Evolutionary conservation across 2,888 invertebrate species (phyloP).

Genomic region (Andrena praecox): DNA sequence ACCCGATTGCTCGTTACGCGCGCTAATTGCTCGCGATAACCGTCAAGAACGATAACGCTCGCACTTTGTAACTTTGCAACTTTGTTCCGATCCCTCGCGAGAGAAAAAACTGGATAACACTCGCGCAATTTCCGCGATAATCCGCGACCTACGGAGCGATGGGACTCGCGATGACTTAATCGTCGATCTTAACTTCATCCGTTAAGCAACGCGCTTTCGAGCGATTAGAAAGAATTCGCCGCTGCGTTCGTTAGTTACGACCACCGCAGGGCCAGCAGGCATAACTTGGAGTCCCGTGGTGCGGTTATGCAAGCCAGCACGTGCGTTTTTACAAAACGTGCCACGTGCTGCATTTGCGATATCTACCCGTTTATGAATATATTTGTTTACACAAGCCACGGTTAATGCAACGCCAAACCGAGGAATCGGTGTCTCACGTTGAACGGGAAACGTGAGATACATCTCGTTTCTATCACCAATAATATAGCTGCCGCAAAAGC

Average conservation of each 20-base stretch:
- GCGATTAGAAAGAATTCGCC: conserved; percentile 18
- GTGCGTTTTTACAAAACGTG: conserved; percentile 62
- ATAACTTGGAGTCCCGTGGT: conserved; percentile 39
- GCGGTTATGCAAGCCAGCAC: conserved; percentile 70
- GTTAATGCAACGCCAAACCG: conserved; percentile 27
- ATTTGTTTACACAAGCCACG: conserved; percentile 39
- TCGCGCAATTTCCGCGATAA: conserved; percentile 3
- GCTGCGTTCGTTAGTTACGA: not conserved
- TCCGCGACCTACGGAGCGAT: conserved; percentile 1
- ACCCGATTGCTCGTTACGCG: conserved; percentile 20
- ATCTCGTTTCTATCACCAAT: not conserved
- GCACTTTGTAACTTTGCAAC: conserved; percentile 27
- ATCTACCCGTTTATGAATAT: conserved; percentile 21
- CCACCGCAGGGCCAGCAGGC: not conserved
- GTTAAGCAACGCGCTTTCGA: not conserved
- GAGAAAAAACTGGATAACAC: not conserved
- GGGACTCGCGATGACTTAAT: conserved; percentile 6
- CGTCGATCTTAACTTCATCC: not conserved
- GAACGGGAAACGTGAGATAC: conserved; percentile 2
- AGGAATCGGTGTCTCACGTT: not conserved
- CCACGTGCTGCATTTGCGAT: conserved; percentile 67
- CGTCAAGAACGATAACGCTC: conserved; percentile 12
- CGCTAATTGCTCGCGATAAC: conserved; percentile 33
- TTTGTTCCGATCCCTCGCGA: conserved; percentile 11
- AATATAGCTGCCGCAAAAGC: not conserved